phyloP scores from a whole-genome alignment of 1,140 invertebrate genomes.

The Daktulosphaira vitifoliae region DNA sequence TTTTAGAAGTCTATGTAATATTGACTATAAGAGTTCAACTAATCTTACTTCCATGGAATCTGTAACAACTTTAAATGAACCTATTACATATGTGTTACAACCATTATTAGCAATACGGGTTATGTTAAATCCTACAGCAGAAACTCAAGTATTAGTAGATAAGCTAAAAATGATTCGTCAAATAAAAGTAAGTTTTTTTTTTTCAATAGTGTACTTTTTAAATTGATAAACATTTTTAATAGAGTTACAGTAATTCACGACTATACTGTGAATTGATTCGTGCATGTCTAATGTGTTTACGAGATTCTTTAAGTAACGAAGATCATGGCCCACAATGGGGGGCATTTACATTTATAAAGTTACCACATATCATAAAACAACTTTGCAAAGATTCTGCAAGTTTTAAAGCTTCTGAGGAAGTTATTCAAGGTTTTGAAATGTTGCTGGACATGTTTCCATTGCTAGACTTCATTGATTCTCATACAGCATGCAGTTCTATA shows the following conservation, averaged over 20 bases:
- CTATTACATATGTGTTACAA: slow-evolving; percentile 21
- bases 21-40: slow-evolving; percentile 20
- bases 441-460: slow-evolving; percentile 70
- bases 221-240: no score
- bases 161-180: slow-evolving; percentile 74
- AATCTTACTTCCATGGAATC: slow-evolving; percentile 30
- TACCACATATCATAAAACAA: slow-evolving; percentile 68
- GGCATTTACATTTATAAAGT: slow-evolving; percentile 84
- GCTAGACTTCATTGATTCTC: slow-evolving; percentile 79
- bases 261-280: slow-evolving; percentile 83
- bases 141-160: slow-evolving; percentile 66
- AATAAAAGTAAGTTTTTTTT: slow-evolving; percentile 60
- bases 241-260: slow-evolving; percentile 44
- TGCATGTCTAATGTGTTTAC: slow-evolving; percentile 77
- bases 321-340: slow-evolving; percentile 82
- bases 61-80: slow-evolving; percentile 25
- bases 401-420: slow-evolving; percentile 53
- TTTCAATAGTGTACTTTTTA: background rate
- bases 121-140: slow-evolving; percentile 62
- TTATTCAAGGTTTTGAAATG: slow-evolving; percentile 72
- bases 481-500: slow-evolving; percentile 77
- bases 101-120: slow-evolving; percentile 60
- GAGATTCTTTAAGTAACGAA: slow-evolving; percentile 60
- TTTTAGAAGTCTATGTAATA: slow-evolving; percentile 38
- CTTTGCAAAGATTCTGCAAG: slow-evolving; percentile 46